Conservation (phyloP, 2,888 invertebrate species). For the Cephus rjabovi region DNA sequence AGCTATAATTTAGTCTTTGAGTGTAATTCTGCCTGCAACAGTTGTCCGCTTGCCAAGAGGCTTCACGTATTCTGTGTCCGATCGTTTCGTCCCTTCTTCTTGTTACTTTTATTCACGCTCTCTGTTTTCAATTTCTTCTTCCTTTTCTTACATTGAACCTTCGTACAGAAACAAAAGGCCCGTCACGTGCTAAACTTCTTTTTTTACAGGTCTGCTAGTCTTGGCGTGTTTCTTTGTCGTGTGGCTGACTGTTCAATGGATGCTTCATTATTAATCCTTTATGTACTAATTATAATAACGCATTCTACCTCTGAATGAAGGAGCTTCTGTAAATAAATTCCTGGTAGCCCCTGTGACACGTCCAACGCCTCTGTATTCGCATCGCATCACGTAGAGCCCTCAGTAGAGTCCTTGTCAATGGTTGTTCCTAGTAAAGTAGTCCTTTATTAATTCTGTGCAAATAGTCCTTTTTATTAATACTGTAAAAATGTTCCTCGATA, state of each 20-base stretch:
- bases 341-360: too few species aligned
- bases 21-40: constrained; percentile 8
- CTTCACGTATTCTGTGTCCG: neutral
- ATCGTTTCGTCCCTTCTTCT: neutral
- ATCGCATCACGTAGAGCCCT: too few species aligned
- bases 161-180: too few species aligned
- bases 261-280: too few species aligned
- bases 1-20: constrained; percentile 6
- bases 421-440: too few species aligned
- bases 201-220: constrained; percentile 11
- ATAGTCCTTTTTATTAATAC: too few species aligned
- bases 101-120: neutral
- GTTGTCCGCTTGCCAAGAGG: constrained; percentile 6
- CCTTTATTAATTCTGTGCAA: too few species aligned
- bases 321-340: too few species aligned
- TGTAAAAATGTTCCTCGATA: neutral
- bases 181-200: neutral
- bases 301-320: too few species aligned
- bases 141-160: neutral
- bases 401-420: too few species aligned
- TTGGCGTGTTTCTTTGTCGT: neutral
- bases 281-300: too few species aligned
- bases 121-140: neutral
- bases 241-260: constrained; percentile 6
- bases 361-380: too few species aligned